phyloP scores from a whole-genome alignment of 2,888 invertebrate genomes.

The Hyalella azteca region DNA sequence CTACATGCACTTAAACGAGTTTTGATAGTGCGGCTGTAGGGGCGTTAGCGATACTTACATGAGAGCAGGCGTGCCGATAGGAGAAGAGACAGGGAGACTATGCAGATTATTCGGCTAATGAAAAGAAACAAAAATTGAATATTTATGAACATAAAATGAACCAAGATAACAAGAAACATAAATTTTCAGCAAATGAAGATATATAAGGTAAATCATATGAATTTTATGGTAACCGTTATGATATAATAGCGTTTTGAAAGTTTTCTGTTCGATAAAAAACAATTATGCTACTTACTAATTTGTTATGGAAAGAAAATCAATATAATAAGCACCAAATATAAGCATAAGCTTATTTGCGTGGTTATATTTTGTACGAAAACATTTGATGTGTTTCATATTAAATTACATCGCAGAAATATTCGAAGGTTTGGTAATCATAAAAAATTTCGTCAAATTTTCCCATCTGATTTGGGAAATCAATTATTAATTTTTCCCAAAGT shows the following conservation, averaged over 20 bases:
- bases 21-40: not conserved
- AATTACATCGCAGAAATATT: no score
- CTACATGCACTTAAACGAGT: no score
- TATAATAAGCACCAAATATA: no score
- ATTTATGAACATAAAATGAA: constrained; percentile 13
- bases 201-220: not conserved
- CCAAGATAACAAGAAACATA: not conserved
- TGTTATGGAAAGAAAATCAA: not conserved
- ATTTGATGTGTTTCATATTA: no score
- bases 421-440: no score
- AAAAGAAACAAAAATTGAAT: constrained; percentile 20
- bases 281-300: not conserved
- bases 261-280: not conserved
- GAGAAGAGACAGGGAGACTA: constrained; percentile 32
- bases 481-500: no score
- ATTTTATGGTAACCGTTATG: not conserved
- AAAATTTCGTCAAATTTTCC: no score
- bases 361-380: no score
- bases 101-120: constrained; percentile 30
- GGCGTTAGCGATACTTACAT: not conserved
- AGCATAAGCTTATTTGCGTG: no score
- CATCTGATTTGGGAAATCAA: no score
- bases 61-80: not conserved
- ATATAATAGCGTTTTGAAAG: not conserved
- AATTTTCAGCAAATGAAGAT: not conserved